Evolutionary conservation across 2,113 vertebrate genomes (phyloP).

Genomic region (Telmatochromis sp.): DNA sequence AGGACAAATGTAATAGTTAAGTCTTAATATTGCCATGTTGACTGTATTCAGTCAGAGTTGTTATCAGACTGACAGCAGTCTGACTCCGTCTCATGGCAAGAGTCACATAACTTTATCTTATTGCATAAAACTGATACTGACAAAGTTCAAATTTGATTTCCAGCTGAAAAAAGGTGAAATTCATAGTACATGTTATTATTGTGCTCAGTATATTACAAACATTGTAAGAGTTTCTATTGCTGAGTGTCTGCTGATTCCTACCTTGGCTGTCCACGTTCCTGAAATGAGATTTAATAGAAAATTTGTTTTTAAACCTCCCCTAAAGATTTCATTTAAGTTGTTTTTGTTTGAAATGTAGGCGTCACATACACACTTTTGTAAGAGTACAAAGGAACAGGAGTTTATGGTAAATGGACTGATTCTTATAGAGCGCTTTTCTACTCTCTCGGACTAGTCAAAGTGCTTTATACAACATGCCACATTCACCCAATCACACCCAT

Average conservation of each 20-base stretch:
- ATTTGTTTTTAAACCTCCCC: not conserved
- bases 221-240: not conserved
- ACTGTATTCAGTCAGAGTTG: not conserved
- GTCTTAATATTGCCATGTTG: too few species aligned
- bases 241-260: not conserved
- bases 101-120: not conserved
- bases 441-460: accelerated
- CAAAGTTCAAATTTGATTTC: not conserved
- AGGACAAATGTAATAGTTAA: too few species aligned
- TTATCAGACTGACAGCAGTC: not conserved
- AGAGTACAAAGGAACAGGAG: not conserved
- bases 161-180: not conserved
- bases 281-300: not conserved
- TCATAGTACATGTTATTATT: not conserved
- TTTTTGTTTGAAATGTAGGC: not conserved
- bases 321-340: not conserved
- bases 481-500: not conserved
- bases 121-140: not conserved
- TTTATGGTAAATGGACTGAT: not conserved
- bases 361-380: not conserved
- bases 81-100: not conserved
- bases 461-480: not conserved
- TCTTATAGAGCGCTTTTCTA: not conserved
- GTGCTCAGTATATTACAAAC: not conserved
- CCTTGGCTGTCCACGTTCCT: not conserved